Conservation (phyloP, 2,888 invertebrate genomes). For the Nycteola revayana region DNA sequence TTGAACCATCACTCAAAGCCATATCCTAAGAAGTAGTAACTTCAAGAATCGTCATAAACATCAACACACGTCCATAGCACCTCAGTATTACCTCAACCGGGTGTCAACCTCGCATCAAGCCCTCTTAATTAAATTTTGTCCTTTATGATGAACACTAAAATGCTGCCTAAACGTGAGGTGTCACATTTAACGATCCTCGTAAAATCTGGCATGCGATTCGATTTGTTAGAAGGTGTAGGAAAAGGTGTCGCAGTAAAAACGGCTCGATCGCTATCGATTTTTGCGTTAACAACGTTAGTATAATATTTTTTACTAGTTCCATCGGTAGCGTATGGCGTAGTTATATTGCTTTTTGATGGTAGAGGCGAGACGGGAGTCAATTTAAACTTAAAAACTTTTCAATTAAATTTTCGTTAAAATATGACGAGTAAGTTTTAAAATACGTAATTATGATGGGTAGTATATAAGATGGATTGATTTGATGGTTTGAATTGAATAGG, state of each 20-base stretch:
- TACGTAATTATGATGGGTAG: too few species aligned
- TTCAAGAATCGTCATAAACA: not conserved
- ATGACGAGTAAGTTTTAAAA: too few species aligned
- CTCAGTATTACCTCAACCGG: slow-evolving; percentile 3
- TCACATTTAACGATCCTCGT: slow-evolving; percentile 43
- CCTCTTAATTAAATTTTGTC: slow-evolving; percentile 33
- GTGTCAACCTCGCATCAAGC: slow-evolving; percentile 1
- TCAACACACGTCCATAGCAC: not conserved
- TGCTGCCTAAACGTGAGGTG: slow-evolving; percentile 34
- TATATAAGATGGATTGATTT: too few species aligned
- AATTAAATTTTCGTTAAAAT: too few species aligned
- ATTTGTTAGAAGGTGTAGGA: slow-evolving; percentile 38
- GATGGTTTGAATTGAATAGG: too few species aligned
- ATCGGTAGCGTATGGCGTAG: too few species aligned
- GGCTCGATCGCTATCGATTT: slow-evolving; percentile 22
- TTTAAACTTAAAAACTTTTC: too few species aligned
- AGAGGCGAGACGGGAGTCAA: too few species aligned
- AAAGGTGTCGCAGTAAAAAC: slow-evolving; percentile 38
- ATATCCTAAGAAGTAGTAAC: too few species aligned
- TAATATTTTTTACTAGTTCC: too few species aligned
- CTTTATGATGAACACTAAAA: slow-evolving; percentile 39
- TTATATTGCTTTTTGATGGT: too few species aligned
- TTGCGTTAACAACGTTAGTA: slow-evolving; percentile 18
- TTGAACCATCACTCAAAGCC: too few species aligned
- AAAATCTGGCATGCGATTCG: slow-evolving; percentile 42